Evolutionary conservation across 2,888 invertebrate species (phyloP).

Genomic region (Eristalis intricaria): DNA sequence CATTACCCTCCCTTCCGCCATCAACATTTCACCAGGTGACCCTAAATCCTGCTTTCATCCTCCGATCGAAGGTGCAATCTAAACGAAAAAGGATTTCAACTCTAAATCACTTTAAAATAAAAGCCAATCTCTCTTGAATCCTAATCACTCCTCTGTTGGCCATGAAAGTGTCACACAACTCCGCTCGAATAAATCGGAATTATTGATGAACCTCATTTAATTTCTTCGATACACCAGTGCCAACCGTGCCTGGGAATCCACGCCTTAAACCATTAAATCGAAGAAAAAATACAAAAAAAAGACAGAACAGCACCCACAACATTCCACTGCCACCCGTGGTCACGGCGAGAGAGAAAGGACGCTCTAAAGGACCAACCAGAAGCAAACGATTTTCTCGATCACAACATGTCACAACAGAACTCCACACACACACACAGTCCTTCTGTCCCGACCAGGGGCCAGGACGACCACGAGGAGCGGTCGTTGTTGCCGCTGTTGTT

Average conservation of each 20-base stretch:
- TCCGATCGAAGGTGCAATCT: not conserved
- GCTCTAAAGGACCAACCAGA: slow-evolving; percentile 13
- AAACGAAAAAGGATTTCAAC: not conserved
- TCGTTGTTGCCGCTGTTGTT: slow-evolving; percentile 39
- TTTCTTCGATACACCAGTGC: slow-evolving; percentile 2
- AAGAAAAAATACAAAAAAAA: not conserved
- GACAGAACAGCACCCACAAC: not conserved
- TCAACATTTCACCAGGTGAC: not conserved
- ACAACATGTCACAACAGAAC: slow-evolving; percentile 63
- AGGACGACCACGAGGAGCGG: not conserved
- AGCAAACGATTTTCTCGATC: slow-evolving; percentile 47
- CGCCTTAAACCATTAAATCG: not conserved
- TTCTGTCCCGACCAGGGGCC: not conserved
- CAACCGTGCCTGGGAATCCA: not conserved
- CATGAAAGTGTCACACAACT: slow-evolving; percentile 47
- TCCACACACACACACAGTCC: not conserved
- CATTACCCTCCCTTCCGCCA: not conserved
- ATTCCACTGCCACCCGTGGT: not conserved
- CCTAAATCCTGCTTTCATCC: not conserved
- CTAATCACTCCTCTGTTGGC: slow-evolving; percentile 9
- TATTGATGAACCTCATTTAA: slow-evolving; percentile 38
- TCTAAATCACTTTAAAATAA: not conserved
- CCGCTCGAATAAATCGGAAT: slow-evolving; percentile 28
- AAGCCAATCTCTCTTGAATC: not conserved
- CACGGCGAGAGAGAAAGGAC: slow-evolving; percentile 4